Conservation (phyloP, 2,797 vertebrate genomes). For the Brotogeris chrysoptera region DNA sequence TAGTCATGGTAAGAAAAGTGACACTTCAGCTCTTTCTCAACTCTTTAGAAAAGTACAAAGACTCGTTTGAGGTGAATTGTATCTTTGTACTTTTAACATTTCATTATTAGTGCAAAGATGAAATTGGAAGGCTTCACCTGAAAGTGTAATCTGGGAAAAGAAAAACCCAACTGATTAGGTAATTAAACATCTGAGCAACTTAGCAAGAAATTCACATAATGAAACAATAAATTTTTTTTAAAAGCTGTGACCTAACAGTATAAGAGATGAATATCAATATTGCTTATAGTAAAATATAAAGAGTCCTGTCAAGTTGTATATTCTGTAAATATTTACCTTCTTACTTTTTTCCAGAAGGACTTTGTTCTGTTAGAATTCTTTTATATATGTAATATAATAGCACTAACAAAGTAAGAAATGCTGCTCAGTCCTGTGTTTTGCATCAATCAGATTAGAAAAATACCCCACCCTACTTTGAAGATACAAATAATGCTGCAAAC, state of each 20-base stretch:
- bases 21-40: neutral
- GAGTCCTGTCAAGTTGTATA: neutral
- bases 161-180: neutral
- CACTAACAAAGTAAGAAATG: neutral
- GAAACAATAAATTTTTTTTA: neutral
- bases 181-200: neutral
- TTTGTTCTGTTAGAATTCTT: neutral
- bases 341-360: neutral
- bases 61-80: neutral
- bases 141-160: neutral
- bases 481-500: neutral
- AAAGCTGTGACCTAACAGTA: neutral
- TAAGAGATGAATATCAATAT: neutral
- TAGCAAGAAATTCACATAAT: neutral
- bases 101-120: neutral
- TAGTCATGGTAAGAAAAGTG: slow-evolving; percentile 86
- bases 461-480: rapidly evolving
- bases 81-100: neutral
- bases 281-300: neutral
- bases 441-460: neutral
- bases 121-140: neutral
- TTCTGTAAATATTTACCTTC: neutral
- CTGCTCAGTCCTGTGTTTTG: neutral
- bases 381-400: neutral
- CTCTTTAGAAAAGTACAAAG: neutral